Evolutionary conservation across 2,888 invertebrate species (phyloP).

Genomic region (Plagiodera versicolora): DNA sequence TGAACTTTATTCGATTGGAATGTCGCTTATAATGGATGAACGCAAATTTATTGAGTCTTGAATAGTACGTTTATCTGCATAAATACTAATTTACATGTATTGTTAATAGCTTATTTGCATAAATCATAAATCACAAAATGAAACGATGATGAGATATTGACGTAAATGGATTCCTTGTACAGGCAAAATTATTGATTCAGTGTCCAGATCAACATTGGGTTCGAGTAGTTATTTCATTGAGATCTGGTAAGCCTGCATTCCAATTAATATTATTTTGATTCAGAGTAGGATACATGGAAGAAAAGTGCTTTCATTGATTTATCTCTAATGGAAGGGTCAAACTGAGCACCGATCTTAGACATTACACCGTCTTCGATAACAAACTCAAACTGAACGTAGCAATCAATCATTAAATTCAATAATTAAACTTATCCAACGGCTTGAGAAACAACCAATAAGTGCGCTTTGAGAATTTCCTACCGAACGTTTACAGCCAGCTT

Average conservation of each 20-base stretch:
- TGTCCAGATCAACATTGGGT: too few relatives aligned
- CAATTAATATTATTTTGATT: too few relatives aligned
- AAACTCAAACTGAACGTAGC: constrained; percentile 1
- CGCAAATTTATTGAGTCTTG: background rate
- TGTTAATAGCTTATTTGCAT: constrained; percentile 22
- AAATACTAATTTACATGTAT: constrained; percentile 33
- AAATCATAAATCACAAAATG: constrained; percentile 23
- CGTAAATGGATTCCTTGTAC: background rate
- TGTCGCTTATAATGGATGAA: background rate
- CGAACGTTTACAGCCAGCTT: constrained; percentile 32
- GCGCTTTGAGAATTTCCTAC: constrained; percentile 30
- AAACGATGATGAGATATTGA: background rate
- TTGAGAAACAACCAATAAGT: constrained; percentile 33
- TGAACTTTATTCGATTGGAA: background rate
- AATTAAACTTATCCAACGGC: constrained; percentile 29
- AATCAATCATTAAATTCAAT: constrained; percentile 29
- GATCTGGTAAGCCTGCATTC: too few relatives aligned
- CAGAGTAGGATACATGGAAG: too few relatives aligned
- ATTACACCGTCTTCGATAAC: background rate
- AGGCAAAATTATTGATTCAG: too few relatives aligned
- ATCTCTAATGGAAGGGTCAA: background rate
- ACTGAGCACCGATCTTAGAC: background rate
- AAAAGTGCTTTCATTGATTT: too few relatives aligned
- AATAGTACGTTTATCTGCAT: constrained; percentile 17
- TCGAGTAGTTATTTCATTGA: too few relatives aligned